Percentiles rank a stretch among this genome's conserved stretches.
Conservation (phyloP, 2,797 vertebrate species). For the Karalla daura region DNA sequence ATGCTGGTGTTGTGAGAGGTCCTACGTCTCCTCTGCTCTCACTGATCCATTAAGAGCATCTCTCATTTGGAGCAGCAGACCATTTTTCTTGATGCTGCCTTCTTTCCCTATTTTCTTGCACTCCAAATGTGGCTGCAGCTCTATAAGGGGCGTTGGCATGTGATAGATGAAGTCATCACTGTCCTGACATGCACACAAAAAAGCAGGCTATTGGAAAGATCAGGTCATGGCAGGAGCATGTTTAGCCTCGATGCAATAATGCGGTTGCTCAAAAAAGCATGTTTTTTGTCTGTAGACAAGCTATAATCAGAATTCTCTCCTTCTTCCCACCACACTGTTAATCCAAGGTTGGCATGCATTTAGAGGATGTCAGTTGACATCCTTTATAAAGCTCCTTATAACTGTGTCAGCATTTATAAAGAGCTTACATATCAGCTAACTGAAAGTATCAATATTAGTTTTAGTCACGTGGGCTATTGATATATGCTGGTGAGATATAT, state of each 20-base stretch:
- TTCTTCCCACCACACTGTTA: not conserved
- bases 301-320: not conserved
- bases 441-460: too few relatives aligned
- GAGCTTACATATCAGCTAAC: too few relatives aligned
- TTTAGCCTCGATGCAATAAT: not conserved
- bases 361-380: not conserved
- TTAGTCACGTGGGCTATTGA: too few relatives aligned
- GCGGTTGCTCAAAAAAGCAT: not conserved
- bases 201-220: not conserved
- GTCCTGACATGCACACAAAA: not conserved
- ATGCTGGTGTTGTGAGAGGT: not conserved
- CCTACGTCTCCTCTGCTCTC: constrained; percentile 12
- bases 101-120: constrained; percentile 17
- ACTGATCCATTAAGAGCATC: constrained; percentile 19
- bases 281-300: not conserved
- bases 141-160: not conserved
- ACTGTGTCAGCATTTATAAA: not conserved
- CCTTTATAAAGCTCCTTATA: not conserved
- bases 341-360: not conserved
- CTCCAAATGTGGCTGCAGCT: constrained; percentile 19
- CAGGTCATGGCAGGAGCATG: not conserved
- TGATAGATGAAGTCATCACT: constrained; percentile 41
- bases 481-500: too few relatives aligned
- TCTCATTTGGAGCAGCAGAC: constrained; percentile 26
- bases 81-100: constrained; percentile 20